Evolutionary conservation across 2,113 vertebrate species (phyloP).

Genomic region (Pterocles gutturalis): DNA sequence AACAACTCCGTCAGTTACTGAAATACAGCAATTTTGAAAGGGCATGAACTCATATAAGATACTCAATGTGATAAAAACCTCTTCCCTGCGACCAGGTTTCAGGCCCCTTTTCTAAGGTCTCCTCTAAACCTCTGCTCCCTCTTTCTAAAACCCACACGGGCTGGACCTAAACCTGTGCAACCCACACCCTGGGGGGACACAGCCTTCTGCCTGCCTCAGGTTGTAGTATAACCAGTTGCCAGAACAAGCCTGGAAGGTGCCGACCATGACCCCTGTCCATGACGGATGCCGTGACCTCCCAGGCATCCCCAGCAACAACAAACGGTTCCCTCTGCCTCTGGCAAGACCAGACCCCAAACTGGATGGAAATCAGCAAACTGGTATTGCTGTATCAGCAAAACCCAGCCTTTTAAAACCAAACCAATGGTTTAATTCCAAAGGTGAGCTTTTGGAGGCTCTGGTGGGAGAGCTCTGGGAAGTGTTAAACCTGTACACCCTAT

Average conservation of each 20-base stretch:
- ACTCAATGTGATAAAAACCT: background rate
- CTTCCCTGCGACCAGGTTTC: background rate
- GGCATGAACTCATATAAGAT: background rate
- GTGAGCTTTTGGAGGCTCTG: background rate
- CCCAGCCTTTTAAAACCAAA: background rate
- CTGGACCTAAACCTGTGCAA: background rate
- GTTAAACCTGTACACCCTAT: background rate
- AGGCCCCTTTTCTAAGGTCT: background rate
- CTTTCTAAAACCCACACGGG: background rate
- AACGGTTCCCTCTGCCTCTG: background rate
- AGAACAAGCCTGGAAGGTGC: background rate
- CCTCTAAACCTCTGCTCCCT: background rate
- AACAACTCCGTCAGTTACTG: background rate
- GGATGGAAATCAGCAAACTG: background rate
- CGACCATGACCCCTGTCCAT: no score
- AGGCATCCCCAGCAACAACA: background rate
- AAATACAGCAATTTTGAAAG: background rate
- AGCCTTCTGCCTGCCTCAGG: background rate
- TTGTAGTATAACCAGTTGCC: background rate
- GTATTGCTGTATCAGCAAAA: background rate
- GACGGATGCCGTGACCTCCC: background rate
- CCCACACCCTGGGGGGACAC: background rate
- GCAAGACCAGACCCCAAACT: background rate
- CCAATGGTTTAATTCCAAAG: background rate
- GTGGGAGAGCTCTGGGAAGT: background rate